Evolutionary conservation across 2,113 vertebrate genomes (phyloP), one percentile per base, ranked within the genome.

Genomic region (Hippoglossus stenolepis): DNA sequence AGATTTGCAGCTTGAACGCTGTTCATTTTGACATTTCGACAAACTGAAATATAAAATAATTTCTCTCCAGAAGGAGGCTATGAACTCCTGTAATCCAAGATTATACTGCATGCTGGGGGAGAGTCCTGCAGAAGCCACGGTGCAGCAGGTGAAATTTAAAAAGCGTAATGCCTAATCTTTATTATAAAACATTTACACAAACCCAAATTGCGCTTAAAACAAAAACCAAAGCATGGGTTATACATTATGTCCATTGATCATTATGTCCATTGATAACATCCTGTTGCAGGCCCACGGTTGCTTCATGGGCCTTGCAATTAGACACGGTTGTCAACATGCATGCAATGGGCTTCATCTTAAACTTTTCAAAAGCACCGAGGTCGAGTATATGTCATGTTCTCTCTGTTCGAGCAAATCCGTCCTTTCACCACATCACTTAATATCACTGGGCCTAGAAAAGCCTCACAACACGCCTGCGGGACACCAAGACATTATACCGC

Each of bases 371-470:
- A 80, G 75, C 75, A 77, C 38, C 70, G 65, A 85, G 77, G 77
- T 86, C 76, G 79, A 74, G 45, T 18, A 49, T 49, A 82, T 83
- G 84, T 79, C 80, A 81, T 83, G 83, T 75, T 80, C 77, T 83
- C 77, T 47, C 74, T 58, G 21, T 62, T 82, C 76, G 71, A 87
- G 78, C 80, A 87, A 85, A 87, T 85, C 82, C 75, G 63, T 83
- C 72, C 82, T 91, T 87, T 91, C 87, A 89, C 26, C 86, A 75
- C 87, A 71, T 77, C 77, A 75, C 75, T 84, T 80, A 77, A 83
- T 85, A 80, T 79, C 76, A n/a, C 60, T 67, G 77, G 35, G 74
- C 59, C 23, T 26, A 11, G 66, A 63, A 38, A 83, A 70, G 70
- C 65, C 75, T 74, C 84, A 80, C 62, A 71, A 84, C 75, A 69